phyloP scores from a whole-genome alignment of 1,140 invertebrate species.

The Drosophila dunni region DNA sequence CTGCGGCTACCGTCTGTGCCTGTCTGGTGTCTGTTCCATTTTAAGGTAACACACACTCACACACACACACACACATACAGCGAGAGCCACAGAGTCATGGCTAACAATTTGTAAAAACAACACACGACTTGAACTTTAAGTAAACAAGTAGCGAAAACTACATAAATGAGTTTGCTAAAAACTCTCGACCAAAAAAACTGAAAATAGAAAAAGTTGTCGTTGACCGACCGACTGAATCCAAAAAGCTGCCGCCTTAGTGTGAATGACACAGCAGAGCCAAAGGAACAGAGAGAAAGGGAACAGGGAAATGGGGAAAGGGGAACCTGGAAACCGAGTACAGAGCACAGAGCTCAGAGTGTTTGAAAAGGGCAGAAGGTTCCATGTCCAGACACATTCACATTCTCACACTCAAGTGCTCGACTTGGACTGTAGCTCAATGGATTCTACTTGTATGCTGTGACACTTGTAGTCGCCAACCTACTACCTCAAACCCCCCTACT shows the following conservation, averaged over 20 bases:
- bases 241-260: constrained; percentile 58
- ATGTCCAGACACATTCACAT: constrained; percentile 65
- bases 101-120: constrained; percentile 84
- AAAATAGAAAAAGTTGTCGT: constrained; percentile 57
- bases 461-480: constrained; percentile 56
- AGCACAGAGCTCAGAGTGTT: constrained; percentile 10
- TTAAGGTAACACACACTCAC: constrained; percentile 39
- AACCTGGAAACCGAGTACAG: not conserved
- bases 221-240: constrained; percentile 15
- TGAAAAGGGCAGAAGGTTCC: constrained; percentile 46
- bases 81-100: constrained; percentile 28
- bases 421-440: constrained; percentile 34
- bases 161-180: constrained; percentile 82
- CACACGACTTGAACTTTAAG: constrained; percentile 81
- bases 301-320: not conserved
- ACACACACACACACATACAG: constrained; percentile 21
- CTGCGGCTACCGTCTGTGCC: constrained; percentile 25
- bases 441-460: constrained; percentile 77
- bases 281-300: constrained; percentile 9
- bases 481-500: not conserved
- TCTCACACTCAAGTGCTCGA: constrained; percentile 67
- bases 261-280: constrained; percentile 66
- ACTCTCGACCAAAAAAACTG: constrained; percentile 31
- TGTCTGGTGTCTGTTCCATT: constrained; percentile 51
- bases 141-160: constrained; percentile 79